phyloP scores from a whole-genome alignment of 1,140 invertebrate species.

The Proales similis region DNA sequence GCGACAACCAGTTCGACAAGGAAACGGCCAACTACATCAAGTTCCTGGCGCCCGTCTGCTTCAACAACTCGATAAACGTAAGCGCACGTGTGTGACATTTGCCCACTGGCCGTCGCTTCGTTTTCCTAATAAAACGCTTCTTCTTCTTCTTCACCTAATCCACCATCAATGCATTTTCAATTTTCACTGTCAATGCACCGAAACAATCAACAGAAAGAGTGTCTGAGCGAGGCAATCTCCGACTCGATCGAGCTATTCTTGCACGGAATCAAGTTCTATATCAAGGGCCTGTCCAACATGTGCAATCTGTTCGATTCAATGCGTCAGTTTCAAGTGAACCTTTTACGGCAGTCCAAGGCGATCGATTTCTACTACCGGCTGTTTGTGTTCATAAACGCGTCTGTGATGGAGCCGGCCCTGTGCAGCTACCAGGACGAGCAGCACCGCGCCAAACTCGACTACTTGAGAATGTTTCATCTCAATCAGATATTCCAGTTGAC shows the following conservation, averaged over 20 bases:
- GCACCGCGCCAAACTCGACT: background rate
- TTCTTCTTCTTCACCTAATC: background rate
- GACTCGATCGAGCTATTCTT: slow-evolving; percentile 13
- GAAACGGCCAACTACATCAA: slow-evolving; percentile 29
- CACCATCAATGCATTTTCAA: background rate
- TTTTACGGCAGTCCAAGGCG: background rate
- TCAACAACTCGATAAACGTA: slow-evolving; percentile 33
- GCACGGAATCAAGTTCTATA: slow-evolving; percentile 28
- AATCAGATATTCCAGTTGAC: too few relatives aligned
- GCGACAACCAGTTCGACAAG: slow-evolving; percentile 14
- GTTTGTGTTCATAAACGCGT: slow-evolving; percentile 3
- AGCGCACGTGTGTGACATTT: too few relatives aligned
- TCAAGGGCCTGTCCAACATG: slow-evolving; percentile 17
- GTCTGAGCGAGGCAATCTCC: background rate
- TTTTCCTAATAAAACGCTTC: background rate
- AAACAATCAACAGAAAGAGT: too few relatives aligned
- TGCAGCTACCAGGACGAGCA: background rate
- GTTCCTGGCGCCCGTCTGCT: slow-evolving; percentile 20
- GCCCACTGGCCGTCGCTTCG: too few relatives aligned
- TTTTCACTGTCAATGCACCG: too few relatives aligned
- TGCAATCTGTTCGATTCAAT: slow-evolving; percentile 30
- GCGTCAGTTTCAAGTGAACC: slow-evolving; percentile 8
- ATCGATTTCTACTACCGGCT: slow-evolving; percentile 10
- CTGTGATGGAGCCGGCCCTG: background rate
- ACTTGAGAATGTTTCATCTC: slow-evolving; percentile 19